Evolutionary conservation across 2,888 invertebrate genomes (phyloP).

Genomic region (Sesia bembeciformis): DNA sequence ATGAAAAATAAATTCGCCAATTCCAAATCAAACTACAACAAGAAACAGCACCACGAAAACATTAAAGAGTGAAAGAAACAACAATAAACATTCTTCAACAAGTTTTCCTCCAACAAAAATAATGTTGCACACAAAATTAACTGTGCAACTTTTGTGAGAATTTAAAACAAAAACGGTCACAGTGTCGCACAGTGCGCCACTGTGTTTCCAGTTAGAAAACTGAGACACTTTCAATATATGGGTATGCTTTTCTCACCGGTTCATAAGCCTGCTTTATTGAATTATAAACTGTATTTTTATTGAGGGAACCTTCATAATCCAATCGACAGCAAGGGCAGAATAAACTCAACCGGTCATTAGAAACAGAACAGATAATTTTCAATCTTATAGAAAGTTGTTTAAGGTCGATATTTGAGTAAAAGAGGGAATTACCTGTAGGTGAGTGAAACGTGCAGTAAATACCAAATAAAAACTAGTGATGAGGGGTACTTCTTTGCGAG

Average conservation of each 20-base stretch:
- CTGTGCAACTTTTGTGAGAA: background rate
- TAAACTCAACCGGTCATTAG: constrained; percentile 20
- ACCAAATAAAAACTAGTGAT: constrained; percentile 17
- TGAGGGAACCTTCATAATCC: background rate
- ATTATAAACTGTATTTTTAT: background rate
- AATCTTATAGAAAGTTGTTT: fast-evolving
- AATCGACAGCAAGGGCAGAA: constrained; percentile 1
- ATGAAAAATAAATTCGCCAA: no score
- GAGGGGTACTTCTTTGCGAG: background rate
- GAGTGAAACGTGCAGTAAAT: constrained; percentile 30
- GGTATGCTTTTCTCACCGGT: constrained; percentile 11
- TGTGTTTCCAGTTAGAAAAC: background rate
- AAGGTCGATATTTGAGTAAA: background rate
- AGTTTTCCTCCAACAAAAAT: no score
- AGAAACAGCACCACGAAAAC: no score
- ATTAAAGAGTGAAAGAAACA: no score
- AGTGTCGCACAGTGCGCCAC: background rate
- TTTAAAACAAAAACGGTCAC: background rate
- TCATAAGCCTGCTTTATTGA: background rate
- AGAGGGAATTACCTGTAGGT: constrained; percentile 9
- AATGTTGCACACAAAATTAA: no score
- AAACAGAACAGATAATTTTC: background rate
- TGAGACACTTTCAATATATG: constrained; percentile 9
- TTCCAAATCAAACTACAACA: no score
- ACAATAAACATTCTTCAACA: no score